These are phyloP conservation scores for Zaprionus inermis DNA, from an alignment of 1,140 invertebrate genomes.

Conservation along the genomic window DNA sequence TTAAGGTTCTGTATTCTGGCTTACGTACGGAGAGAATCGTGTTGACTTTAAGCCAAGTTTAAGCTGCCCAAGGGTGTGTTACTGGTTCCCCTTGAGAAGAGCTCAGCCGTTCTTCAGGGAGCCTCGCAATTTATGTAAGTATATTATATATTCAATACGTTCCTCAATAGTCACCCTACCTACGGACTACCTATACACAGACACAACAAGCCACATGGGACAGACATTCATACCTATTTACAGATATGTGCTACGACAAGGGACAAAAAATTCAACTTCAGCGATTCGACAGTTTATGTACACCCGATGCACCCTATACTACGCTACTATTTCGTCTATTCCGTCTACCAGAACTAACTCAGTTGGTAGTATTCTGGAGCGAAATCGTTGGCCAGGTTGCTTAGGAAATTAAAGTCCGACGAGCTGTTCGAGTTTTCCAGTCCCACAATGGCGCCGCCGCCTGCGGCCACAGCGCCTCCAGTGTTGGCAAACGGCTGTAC, in stretches of 20 bases:
- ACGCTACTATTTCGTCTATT: not conserved
- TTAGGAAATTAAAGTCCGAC: slow-evolving; percentile 96
- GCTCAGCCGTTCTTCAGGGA: slow-evolving; percentile 8
- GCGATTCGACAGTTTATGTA: slow-evolving; percentile 17
- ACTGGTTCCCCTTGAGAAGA: slow-evolving; percentile 17
- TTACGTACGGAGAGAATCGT: slow-evolving; percentile 15
- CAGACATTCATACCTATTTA: slow-evolving; percentile 56
- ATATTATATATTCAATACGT: slow-evolving; percentile 6
- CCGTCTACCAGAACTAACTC: slow-evolving; percentile 80
- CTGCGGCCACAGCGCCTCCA: slow-evolving; percentile 21
- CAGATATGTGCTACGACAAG: slow-evolving; percentile 55
- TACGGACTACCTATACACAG: slow-evolving; percentile 37
- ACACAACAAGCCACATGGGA: slow-evolving; percentile 12
- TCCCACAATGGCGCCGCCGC: slow-evolving; percentile 61
- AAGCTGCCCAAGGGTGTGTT: slow-evolving; percentile 29
- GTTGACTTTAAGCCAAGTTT: slow-evolving; percentile 59
- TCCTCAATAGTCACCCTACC: slow-evolving; percentile 24
- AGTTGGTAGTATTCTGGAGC: slow-evolving; percentile 93
- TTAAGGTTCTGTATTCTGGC: slow-evolving; percentile 26
- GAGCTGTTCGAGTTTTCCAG: slow-evolving; percentile 94
- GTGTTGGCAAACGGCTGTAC: slow-evolving; percentile 60
- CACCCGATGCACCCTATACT: slow-evolving; percentile 6
- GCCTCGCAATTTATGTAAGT: slow-evolving; percentile 9
- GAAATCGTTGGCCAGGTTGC: slow-evolving; percentile 95
- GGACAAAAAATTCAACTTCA: slow-evolving; percentile 16